These are phyloP conservation scores for Odocoileus hemionus DNA, from an alignment of 2,113 vertebrate genomes.

Conservation along the genomic window DNA sequence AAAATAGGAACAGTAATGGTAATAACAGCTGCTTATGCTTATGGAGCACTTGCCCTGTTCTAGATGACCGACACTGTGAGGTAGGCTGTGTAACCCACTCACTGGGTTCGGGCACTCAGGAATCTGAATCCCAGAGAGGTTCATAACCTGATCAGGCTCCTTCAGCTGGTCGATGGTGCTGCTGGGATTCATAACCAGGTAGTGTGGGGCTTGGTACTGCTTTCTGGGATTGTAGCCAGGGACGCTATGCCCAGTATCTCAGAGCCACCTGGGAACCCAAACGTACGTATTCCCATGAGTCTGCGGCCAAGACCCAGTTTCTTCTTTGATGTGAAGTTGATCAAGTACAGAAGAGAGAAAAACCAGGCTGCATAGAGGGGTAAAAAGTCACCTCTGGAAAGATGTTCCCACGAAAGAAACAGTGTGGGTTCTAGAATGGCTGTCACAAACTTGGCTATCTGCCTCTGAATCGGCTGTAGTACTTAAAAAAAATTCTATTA, in stretches of 20 bases:
- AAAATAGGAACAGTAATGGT: background rate
- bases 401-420: background rate
- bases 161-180: background rate
- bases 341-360: background rate
- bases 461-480: background rate
- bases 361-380: background rate
- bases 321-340: background rate
- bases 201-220: background rate
- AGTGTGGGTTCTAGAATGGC: background rate
- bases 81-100: background rate
- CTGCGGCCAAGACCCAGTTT: background rate
- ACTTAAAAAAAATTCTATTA: background rate
- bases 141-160: background rate
- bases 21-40: background rate
- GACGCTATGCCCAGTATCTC: background rate
- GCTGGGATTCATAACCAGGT: background rate
- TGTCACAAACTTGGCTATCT: background rate
- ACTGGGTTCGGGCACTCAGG: background rate
- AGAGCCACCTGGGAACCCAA: background rate
- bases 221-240: background rate
- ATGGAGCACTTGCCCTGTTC: background rate
- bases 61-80: background rate
- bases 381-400: background rate
- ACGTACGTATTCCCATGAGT: background rate
- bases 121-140: background rate